phyloP scores from a whole-genome alignment of 2,888 invertebrate species.

The Drosophila quinaria region DNA sequence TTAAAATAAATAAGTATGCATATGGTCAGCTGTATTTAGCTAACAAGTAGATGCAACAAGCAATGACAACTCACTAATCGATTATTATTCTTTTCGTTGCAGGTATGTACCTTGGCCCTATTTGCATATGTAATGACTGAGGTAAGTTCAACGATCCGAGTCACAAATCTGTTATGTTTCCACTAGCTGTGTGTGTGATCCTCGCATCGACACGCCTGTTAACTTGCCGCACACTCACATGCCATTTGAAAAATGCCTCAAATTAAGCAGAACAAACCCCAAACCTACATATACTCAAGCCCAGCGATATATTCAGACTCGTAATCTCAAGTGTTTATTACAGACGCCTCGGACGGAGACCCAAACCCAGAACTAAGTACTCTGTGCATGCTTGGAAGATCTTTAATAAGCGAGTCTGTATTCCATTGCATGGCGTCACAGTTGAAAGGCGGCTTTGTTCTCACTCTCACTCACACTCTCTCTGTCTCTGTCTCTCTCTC shows the following conservation, averaged over 20 bases:
- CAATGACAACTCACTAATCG: conserved; percentile 9
- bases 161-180: conserved; percentile 2
- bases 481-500: background rate
- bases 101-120: conserved; percentile 41
- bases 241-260: conserved; percentile 53
- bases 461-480: background rate
- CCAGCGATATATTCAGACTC: conserved; percentile 24
- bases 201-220: conserved; percentile 62
- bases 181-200: conserved; percentile 62
- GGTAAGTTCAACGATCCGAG: conserved; percentile 37
- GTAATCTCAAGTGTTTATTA: conserved; percentile 70
- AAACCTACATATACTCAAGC: conserved; percentile 2
- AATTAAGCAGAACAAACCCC: conserved; percentile 58
- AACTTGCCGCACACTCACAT: conserved; percentile 20
- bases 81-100: conserved; percentile 38
- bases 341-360: no score
- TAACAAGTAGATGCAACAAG: background rate
- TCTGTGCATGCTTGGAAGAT: conserved; percentile 32
- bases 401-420: conserved; percentile 62
- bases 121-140: conserved; percentile 6
- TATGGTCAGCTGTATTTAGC: background rate
- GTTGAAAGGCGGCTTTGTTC: conserved; percentile 39
- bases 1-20: background rate
- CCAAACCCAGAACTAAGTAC: conserved; percentile 20
- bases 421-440: conserved; percentile 61